phyloP scores from a whole-genome alignment of 2,888 invertebrate genomes.

The Tachina lurida region DNA sequence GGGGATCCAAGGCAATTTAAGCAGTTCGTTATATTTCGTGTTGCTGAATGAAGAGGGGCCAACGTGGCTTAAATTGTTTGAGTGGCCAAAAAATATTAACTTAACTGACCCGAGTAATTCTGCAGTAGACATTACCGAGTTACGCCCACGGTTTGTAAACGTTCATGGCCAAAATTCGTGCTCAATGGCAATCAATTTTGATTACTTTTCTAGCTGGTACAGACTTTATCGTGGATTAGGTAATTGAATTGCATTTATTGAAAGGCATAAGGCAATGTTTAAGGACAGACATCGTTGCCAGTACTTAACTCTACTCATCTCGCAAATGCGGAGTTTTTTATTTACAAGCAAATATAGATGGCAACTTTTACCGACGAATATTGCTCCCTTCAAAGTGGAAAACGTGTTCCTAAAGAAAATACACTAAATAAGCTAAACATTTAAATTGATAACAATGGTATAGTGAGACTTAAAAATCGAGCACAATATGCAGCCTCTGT shows the following conservation, averaged over 20 bases:
- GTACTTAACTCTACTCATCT: conserved; percentile 7
- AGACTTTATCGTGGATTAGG: conserved; percentile 30
- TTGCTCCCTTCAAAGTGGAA: not conserved
- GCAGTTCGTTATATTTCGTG: not conserved
- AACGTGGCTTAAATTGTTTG: conserved; percentile 26
- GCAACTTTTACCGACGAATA: conserved; percentile 58
- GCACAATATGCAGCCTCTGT: too few species aligned
- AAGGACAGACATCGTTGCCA: not conserved
- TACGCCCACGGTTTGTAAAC: too few species aligned
- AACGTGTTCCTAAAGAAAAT: conserved; percentile 11
- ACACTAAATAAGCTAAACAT: conserved; percentile 16
- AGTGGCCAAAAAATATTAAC: too few species aligned
- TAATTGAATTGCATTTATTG: conserved; percentile 24
- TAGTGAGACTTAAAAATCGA: too few species aligned
- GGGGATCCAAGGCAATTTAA: conserved; percentile 20
- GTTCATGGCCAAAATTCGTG: too few species aligned
- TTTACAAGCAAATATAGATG: conserved; percentile 41
- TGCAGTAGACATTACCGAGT: too few species aligned
- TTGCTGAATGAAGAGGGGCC: conserved; percentile 36
- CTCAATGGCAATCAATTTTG: too few species aligned
- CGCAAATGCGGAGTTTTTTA: conserved; percentile 21
- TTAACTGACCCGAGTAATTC: too few species aligned
- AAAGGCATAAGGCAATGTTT: not conserved
- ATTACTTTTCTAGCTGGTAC: conserved; percentile 1
- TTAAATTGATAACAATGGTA: not conserved